Conservation (phyloP, 2,113 vertebrate genomes). For the Saguinus imperator region DNA sequence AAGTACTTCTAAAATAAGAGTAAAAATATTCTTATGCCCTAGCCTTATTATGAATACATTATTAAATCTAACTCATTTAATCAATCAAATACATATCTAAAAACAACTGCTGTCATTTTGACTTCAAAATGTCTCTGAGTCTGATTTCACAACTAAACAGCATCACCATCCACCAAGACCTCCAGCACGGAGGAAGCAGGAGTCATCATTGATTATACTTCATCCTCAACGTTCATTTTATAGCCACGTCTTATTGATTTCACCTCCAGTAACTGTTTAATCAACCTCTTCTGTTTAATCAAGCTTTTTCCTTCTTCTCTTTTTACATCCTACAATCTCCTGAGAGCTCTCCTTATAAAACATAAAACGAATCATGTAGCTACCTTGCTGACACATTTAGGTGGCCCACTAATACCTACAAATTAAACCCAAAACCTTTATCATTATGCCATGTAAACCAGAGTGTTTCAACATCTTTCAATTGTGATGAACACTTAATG, state of each 20-base stretch:
- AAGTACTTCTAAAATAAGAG: background rate
- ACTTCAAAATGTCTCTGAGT: background rate
- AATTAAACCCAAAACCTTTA: background rate
- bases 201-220: background rate
- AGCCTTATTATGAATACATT: background rate
- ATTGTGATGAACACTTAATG: background rate
- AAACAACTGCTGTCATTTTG: background rate
- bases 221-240: background rate
- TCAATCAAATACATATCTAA: background rate
- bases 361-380: background rate
- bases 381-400: background rate
- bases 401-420: background rate
- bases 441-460: background rate
- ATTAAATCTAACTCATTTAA: background rate
- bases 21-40: background rate
- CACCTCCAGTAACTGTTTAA: background rate
- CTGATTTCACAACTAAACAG: background rate
- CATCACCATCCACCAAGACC: background rate
- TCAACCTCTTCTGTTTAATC: background rate
- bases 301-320: background rate
- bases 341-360: background rate
- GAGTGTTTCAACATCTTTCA: background rate
- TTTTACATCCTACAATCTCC: background rate
- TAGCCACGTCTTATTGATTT: background rate
- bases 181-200: background rate